phyloP scores from a whole-genome alignment of 2,113 vertebrate genomes.

The Acanthisitta chloris region DNA sequence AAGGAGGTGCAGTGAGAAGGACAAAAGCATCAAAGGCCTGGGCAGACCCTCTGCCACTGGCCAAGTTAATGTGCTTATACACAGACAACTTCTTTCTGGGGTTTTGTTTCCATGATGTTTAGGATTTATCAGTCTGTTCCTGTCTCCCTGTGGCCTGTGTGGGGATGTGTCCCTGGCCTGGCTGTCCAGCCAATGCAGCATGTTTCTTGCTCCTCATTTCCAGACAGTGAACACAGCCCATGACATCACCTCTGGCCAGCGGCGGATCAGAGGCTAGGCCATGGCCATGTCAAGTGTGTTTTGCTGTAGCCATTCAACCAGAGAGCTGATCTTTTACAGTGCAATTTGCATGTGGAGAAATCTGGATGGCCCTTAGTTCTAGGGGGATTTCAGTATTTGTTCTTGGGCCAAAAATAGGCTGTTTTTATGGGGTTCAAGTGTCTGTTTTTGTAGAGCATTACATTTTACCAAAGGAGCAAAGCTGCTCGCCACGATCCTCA shows the following conservation, averaged over 20 bases:
- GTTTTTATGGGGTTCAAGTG: not conserved
- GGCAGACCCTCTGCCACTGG: not conserved
- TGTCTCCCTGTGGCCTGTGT: not conserved
- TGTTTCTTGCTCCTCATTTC: not conserved
- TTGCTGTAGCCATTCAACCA: not conserved
- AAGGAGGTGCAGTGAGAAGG: not conserved
- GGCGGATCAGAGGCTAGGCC: not conserved
- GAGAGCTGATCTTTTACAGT: not conserved
- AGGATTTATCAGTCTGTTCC: not conserved
- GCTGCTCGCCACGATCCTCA: not conserved
- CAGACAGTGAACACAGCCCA: not conserved
- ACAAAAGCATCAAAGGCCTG: not conserved
- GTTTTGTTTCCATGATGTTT: not conserved
- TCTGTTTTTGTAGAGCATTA: constrained; percentile 17
- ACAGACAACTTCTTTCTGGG: not conserved
- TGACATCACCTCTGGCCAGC: not conserved
- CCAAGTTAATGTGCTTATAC: not conserved
- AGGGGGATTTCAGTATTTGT: not conserved
- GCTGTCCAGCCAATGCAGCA: not conserved
- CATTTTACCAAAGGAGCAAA: constrained; percentile 14
- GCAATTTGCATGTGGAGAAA: not conserved
- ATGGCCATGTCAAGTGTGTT: not conserved
- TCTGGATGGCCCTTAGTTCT: not conserved
- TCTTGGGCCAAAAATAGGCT: not conserved
- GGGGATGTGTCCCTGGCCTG: not conserved